phyloP scores from a whole-genome alignment of 2,113 vertebrate species.

The Entomyzon cyanotis region DNA sequence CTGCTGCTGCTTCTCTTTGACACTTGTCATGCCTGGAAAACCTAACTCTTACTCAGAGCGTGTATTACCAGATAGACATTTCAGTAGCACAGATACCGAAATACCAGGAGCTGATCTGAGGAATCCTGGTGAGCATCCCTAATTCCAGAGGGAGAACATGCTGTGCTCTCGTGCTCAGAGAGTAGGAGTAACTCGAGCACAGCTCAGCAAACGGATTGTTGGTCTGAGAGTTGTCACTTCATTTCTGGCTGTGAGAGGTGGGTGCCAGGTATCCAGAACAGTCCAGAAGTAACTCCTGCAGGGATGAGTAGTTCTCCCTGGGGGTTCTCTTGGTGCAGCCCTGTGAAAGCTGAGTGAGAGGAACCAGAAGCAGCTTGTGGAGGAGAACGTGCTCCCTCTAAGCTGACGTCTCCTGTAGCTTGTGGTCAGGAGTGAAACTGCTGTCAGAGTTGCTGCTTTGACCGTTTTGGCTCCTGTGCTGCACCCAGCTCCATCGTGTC shows the following conservation, averaged over 20 bases:
- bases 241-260: neutral
- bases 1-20: slow-evolving; percentile 50
- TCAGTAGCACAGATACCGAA: neutral
- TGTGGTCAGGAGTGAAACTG: neutral
- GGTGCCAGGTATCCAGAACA: neutral
- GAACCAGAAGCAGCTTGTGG: neutral
- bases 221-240: neutral
- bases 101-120: neutral
- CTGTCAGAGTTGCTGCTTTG: neutral
- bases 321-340: neutral
- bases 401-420: neutral
- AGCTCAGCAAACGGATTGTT: neutral
- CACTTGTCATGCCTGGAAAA: slow-evolving; percentile 54
- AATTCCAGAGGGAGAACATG: neutral
- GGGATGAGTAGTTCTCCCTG: neutral
- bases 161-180: neutral
- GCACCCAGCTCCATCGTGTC: neutral
- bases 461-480: slow-evolving; percentile 38
- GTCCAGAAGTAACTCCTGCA: neutral
- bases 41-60: slow-evolving; percentile 37
- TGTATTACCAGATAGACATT: neutral
- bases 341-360: neutral
- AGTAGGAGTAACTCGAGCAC: neutral
- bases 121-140: neutral
- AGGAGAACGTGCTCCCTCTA: neutral